Base-by-base conservation (phyloP, 2,888 invertebrate species). In the Panopea generosa region DNA sequence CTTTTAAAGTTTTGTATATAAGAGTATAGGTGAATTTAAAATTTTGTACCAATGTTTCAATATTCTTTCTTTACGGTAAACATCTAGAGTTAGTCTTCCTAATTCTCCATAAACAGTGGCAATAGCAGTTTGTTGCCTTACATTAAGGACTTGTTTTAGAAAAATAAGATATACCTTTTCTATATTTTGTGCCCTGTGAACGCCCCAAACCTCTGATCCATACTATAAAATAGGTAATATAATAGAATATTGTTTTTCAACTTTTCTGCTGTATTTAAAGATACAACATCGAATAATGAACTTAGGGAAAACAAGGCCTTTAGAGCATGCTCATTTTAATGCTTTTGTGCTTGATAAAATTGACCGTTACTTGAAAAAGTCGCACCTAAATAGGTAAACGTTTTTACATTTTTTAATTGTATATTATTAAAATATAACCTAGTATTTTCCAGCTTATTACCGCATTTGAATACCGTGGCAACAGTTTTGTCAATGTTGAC, bases 401-500 rank as follows among this genome's bases (percentile, higher is more conserved):
- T 26, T 18, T 63, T 59, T 24, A 22, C 47, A 43, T n/a, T 45
- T 65, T 63, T 20, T 14, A 63, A 6, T 22, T 22, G 9, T 20
- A 18, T 7, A 40, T 63, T 52, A 16, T 29, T 24, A 18, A 52
- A 63, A n/a, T 29, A 24, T 1, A 63, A 9, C 20, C 38, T 20
- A 1, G 26, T 20, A n/a, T 63, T 50, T 53, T 53, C 38, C 26
- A 16, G 2, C 43, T 24, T 53, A 24, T 50, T 63, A 22, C 63
- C 40, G 9, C 6, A 6, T 26, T 63, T 52, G 47, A 56, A 63
- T 27, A 63, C 53, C 52, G 52, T 53, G 14, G 29, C 40, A 4
- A 53, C 53, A 20, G 63, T 63, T 40, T 63, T 63, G n/a, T 18
- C 18, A n/a, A n/a, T n/a, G n/a, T n/a, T n/a, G n/a, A n/a, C n/a